phyloP scores from a whole-genome alignment of 1,140 invertebrate genomes.

The Drosophila paulistorum region DNA sequence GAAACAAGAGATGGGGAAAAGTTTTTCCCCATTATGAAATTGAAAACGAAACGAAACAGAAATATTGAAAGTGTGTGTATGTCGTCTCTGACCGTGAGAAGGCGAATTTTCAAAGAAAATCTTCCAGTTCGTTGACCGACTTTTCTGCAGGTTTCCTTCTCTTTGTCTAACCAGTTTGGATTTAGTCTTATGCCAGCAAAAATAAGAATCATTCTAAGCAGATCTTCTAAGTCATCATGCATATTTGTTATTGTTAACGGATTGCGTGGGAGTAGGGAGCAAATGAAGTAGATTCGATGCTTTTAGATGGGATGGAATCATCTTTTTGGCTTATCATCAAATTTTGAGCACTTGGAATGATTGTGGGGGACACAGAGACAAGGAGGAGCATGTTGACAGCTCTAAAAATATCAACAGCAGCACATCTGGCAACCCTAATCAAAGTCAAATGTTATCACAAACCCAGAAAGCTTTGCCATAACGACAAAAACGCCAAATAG shows the following conservation, averaged over 20 bases:
- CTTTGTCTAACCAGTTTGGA: background rate
- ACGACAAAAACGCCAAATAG: slow-evolving; percentile 6
- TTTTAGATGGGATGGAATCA: too few relatives aligned
- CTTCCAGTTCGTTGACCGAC: slow-evolving; percentile 71
- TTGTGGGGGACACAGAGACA: too few relatives aligned
- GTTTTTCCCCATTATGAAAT: slow-evolving; percentile 48
- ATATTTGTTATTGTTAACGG: slow-evolving; percentile 8
- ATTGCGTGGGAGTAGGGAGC: background rate
- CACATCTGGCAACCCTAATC: slow-evolving; percentile 55
- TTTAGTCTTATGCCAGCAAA: background rate
- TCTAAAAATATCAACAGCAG: slow-evolving; percentile 43
- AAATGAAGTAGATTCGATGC: too few relatives aligned
- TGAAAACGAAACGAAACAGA: slow-evolving; percentile 58
- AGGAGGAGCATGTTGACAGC: background rate
- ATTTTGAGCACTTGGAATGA: background rate
- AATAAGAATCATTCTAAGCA: background rate
- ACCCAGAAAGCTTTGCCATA: slow-evolving; percentile 1
- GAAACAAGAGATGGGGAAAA: slow-evolving; percentile 5
- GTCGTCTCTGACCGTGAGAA: background rate
- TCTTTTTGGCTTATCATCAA: too few relatives aligned
- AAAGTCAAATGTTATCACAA: slow-evolving; percentile 39
- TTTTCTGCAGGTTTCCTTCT: slow-evolving; percentile 32
- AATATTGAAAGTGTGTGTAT: slow-evolving; percentile 29
- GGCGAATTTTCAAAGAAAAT: background rate
- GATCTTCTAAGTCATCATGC: background rate